A percentile compares a stretch with the other conserved stretches of the same genome.
phyloP scores from a whole-genome alignment of 2,888 invertebrate species.

The Ceramica pisi region DNA sequence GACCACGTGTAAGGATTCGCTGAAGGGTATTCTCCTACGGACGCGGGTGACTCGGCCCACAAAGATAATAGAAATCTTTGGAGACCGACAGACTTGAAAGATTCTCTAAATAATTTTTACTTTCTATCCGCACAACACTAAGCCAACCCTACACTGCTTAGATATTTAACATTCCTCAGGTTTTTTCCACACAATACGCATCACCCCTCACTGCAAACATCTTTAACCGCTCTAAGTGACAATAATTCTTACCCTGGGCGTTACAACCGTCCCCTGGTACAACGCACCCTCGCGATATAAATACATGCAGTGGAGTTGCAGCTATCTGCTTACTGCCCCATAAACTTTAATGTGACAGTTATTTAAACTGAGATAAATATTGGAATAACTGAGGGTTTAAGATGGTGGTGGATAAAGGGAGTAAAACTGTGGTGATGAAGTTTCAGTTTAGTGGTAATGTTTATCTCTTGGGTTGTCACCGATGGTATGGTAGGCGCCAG shows the following conservation, averaged over 20 bases:
- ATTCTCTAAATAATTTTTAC: not conserved
- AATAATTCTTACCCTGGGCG: slow-evolving; percentile 76
- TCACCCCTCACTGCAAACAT: slow-evolving; percentile 46
- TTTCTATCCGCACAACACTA: not conserved
- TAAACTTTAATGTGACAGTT: slow-evolving; percentile 81
- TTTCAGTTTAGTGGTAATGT: not conserved
- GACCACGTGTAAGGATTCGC: too few relatives aligned
- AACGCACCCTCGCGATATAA: slow-evolving; percentile 71
- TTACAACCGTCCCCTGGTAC: slow-evolving; percentile 52
- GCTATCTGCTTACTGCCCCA: slow-evolving; percentile 80
- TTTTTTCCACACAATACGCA: slow-evolving; percentile 5
- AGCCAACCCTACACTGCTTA: too few relatives aligned
- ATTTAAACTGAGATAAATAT: slow-evolving; percentile 76
- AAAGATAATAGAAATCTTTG: too few relatives aligned
- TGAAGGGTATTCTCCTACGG: too few relatives aligned
- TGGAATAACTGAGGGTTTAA: slow-evolving; percentile 32
- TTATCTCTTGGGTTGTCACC: not conserved
- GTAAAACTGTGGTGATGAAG: not conserved
- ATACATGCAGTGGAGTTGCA: slow-evolving; percentile 70
- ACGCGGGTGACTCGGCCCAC: too few relatives aligned
- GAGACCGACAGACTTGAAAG: too few relatives aligned
- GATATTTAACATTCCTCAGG: not conserved
- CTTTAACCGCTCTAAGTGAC: slow-evolving; percentile 65
- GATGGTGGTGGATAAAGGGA: slow-evolving; percentile 14
- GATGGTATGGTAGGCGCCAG: too few relatives aligned